Base-by-base conservation (phyloP, 2,113 vertebrate species). In the Copsychus sechellarum region DNA sequence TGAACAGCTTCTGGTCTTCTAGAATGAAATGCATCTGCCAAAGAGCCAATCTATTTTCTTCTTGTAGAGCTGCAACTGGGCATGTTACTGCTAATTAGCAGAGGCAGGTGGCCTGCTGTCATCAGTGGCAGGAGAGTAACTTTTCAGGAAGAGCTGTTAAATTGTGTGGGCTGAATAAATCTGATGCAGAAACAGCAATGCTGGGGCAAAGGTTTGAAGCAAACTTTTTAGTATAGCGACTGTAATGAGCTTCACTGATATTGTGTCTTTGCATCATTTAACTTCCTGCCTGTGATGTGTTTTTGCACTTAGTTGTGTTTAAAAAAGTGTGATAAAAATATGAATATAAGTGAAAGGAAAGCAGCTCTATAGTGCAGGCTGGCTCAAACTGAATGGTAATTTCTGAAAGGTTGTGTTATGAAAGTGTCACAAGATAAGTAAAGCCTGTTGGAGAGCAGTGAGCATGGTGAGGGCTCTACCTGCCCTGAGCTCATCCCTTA, bases 261-360 rank as follows among this genome's bases (percentile, higher is more conserved):
- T 0, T 0, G 2, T 3, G 8, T 42, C 36, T 71, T 67, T 14
- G 7, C 18, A 14, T 21, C 18, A 4, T 1, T 15, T 33, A 56
- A 56, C 22, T 48, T 43, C 8, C 7, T 56, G 38, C 36, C 57
- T 65, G 34, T 31, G 42, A 26, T 19, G 14, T 24, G 29, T 24
- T 91, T 84, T 81, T 45, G 42, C 24, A 9, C 29, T 66, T 71
- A 8, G 14, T 40, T 1, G 0, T 20, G 40, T 20, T 64, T 24
- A 34, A 54, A 50, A 40, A 60, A 38, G 8, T 18, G 8, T 14
- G 38, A 45, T 43, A 24, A 65, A 83, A 74, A 31, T 38, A 57
- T 8, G 14, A 51, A 19, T 13, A 0, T 9, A 11, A 61, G 51
- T 79, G 65, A 38, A 71, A 84, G 51, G 23, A 33, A 38, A 18